phyloP scores from a whole-genome alignment of 2,113 vertebrate species.

The Micromys minutus region DNA sequence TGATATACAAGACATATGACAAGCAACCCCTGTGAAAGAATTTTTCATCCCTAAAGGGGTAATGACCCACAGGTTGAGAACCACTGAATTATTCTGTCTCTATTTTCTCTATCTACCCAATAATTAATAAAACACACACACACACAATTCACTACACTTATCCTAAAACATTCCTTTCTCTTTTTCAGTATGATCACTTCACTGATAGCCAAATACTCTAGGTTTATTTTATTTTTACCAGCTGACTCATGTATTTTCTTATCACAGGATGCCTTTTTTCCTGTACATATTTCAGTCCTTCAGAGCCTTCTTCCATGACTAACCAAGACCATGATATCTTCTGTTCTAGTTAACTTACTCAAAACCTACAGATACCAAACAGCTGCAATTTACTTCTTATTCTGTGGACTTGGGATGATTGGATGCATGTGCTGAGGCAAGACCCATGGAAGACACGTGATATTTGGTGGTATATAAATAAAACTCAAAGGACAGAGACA shows the following conservation, averaged over 20 bases:
- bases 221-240: not conserved
- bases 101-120: not conserved
- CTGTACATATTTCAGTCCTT: not conserved
- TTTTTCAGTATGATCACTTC: not conserved
- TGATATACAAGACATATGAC: not conserved
- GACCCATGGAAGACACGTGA: too few species aligned
- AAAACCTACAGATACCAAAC: not conserved
- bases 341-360: not conserved
- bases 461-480: too few species aligned
- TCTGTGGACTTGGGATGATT: too few species aligned
- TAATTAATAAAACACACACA: slow-evolving; percentile 13
- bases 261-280: not conserved
- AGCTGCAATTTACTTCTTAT: too few species aligned
- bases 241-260: not conserved
- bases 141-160: not conserved
- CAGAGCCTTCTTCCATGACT: not conserved
- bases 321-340: not conserved
- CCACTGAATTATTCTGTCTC: not conserved
- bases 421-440: too few species aligned
- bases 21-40: not conserved
- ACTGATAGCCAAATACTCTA: not conserved
- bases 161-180: not conserved
- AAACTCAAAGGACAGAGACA: too few species aligned
- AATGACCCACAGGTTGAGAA: not conserved
- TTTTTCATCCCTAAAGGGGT: not conserved